Evolutionary conservation across 2,113 vertebrate species (phyloP).

Genomic region (Cryptomyrus ogoouensis): DNA sequence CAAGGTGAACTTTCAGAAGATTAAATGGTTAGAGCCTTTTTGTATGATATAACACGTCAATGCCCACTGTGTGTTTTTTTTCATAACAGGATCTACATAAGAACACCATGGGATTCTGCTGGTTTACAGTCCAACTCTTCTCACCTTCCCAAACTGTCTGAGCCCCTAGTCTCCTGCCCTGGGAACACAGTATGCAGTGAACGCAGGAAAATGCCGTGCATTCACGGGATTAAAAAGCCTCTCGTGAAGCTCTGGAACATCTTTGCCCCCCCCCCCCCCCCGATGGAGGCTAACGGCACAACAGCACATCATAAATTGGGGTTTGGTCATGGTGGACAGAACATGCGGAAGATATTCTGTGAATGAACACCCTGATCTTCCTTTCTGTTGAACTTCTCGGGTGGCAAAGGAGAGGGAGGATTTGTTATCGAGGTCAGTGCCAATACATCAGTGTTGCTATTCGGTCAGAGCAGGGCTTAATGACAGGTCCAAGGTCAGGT

Average conservation of each 20-base stretch:
- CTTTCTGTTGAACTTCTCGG: background rate
- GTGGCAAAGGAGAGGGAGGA: background rate
- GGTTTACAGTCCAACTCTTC: background rate
- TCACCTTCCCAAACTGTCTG: no score
- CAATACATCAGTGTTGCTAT: background rate
- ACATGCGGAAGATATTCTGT: background rate
- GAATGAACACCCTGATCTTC: background rate
- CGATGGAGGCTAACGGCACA: background rate
- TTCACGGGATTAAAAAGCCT: constrained; percentile 12
- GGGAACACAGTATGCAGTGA: background rate
- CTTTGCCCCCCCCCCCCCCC: background rate
- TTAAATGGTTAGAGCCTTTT: background rate
- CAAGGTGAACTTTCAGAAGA: background rate
- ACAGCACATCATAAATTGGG: background rate
- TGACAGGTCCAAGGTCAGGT: background rate
- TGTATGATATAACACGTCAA: background rate
- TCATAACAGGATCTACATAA: background rate
- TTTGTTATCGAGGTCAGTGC: background rate
- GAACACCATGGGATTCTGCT: background rate
- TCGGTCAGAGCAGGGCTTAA: background rate
- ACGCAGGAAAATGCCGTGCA: background rate
- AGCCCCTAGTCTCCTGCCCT: background rate
- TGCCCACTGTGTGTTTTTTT: background rate
- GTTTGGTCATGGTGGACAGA: background rate
- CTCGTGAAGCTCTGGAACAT: background rate